Evolutionary conservation across 2,113 vertebrate species (phyloP).

Genomic region (Brevimyrus niger): DNA sequence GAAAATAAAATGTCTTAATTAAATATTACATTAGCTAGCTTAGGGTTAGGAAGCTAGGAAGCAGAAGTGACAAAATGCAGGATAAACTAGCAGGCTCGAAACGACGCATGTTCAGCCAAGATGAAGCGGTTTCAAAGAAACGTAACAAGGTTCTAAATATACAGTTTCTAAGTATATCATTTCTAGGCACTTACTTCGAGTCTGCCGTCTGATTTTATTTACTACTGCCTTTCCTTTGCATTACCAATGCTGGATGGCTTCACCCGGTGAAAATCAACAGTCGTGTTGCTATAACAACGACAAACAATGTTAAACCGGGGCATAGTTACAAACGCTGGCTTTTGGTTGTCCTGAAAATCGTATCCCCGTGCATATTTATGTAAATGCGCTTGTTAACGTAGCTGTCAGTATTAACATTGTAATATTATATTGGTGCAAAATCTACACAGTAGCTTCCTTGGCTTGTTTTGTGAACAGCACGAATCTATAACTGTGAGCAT

Average conservation of each 20-base stretch:
- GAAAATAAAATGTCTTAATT: background rate
- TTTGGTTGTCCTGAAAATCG: background rate
- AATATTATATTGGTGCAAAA: background rate
- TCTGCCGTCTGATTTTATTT: background rate
- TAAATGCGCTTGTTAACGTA: background rate
- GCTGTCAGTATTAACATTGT: background rate
- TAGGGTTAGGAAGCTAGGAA: background rate
- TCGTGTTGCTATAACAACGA: conserved; percentile 6
- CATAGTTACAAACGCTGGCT: background rate
- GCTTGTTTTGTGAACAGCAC: background rate
- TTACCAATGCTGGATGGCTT: background rate
- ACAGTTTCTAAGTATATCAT: background rate
- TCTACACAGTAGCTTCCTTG: background rate
- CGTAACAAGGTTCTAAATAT: background rate
- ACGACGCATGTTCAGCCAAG: background rate
- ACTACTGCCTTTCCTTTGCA: background rate
- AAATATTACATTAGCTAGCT: background rate
- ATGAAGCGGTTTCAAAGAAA: background rate
- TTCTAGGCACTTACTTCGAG: background rate
- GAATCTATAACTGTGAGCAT: background rate
- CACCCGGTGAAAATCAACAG: background rate
- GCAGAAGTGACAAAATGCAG: background rate
- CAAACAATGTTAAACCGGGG: background rate
- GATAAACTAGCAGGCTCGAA: background rate
- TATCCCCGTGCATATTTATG: background rate